Base-by-base conservation (phyloP, 2,888 invertebrate genomes). In the Adelognathus sp. region DNA sequence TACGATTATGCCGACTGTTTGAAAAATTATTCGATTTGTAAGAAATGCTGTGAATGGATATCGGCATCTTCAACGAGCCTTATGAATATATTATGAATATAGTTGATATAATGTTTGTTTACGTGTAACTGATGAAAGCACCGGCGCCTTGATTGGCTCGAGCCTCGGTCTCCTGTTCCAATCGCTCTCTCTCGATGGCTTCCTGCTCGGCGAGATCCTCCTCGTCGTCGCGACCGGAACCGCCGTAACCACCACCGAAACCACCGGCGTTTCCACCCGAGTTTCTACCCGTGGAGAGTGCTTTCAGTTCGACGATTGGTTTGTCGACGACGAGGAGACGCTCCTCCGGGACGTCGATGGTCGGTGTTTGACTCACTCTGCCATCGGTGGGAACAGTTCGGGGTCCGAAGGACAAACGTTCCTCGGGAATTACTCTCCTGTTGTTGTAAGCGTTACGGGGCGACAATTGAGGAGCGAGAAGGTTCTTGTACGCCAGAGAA, bases 361-460 rank as follows among this genome's bases (percentile, higher is more conserved):
- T 60, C 11, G 69, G 76, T 31, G 27, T 6, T 3, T 76, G 80
- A 0, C 67, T 39, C 1, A 31, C 14, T 16, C 60, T 87, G 0
- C 88, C 87, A 63, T 93, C 92, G 14, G 90, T 85, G 1, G 94
- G 94, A 0, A 82, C 50, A 14, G 91, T 92, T 7, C 91, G 89
- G 76, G 93, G 93, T 1, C 94, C 94, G 80, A 92, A 94, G 3
- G 92, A 88, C 5, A 94, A 84, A 79, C 91, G 92, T 6, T 93
- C 93, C 85, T 94, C 94, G 0, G 92, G 91, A 4, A 92, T 89
- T 18, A 88, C 87, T 46, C 91, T 89, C 64, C 84, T 88, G 60
- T 27, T 39, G 24, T 3, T 36, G 92, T 14, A 90, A 90, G 91
- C 88, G 2, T 76, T 80, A 24, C 82, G 81, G 4, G 82, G 92